Base-by-base conservation (phyloP, 2,888 invertebrate species). In the Lapara coniferarum region DNA sequence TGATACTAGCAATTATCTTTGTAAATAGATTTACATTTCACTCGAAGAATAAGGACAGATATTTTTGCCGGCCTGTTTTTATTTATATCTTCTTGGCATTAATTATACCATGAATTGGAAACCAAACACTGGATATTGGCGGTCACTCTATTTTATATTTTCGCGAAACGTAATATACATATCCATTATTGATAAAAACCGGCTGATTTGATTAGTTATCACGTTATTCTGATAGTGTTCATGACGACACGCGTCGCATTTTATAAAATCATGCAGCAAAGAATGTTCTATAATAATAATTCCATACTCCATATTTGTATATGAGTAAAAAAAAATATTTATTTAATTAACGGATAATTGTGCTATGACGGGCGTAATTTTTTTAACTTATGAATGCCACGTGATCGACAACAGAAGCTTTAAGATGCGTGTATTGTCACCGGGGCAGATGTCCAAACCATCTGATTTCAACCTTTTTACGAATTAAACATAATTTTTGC, bases 381-480 rank as follows among this genome's bases (percentile, higher is more conserved):
- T 51, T 51, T 51, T 3, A 51, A 16, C 16, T 16, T 16, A 16
- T 55, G 53, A 55, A 55, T 19, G 53, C 53, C 44, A 59, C 37
- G n/a, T 37, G 58, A 44, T n/a, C 44, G 16, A 55, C 44, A 59
- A 59, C 10, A n/a, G 58, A 10, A 30, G 37, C 44, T 44, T 44
- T 44, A n/a, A 44, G 10, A 13, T 19, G 53, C 16, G 16, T 59
- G 44, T 4, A 46, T 59, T 59, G 59, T 59, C 16, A 16, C 19
- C 46, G 13, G 19, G 66, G 74, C 79, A 81, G 80, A 80, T 81
- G 76, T 63, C 12, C 46, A 46, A 0, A 49, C 46, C 71, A 75
- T 68, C 56, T 63, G 71, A 66, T 71, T 74, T 69, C 46, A 55
- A 49, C 44, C 52, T 68, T 66, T 51, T 63, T 63, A 63, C 63